Evolutionary conservation across 2,888 invertebrate species (phyloP).

Genomic region (Scelioninae gen. 2): DNA sequence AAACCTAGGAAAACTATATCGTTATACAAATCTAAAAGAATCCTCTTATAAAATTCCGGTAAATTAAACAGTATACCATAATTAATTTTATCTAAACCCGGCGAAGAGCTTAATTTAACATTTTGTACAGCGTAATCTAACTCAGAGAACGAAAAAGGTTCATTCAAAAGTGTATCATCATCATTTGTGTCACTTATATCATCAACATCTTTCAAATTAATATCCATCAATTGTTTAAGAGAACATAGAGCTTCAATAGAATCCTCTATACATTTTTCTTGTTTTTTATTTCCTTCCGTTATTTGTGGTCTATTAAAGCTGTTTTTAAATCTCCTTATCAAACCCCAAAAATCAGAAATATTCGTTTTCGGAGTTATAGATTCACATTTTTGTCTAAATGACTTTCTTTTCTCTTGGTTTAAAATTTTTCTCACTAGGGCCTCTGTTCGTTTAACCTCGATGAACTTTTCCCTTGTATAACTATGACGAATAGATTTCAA

Average conservation of each 20-base stretch:
- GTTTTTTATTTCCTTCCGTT: not conserved
- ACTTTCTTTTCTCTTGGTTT: conserved; percentile 17
- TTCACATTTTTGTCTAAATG: conserved; percentile 22
- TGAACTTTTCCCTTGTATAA: conserved; percentile 12
- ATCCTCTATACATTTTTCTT: conserved; percentile 3
- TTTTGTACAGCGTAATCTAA: conserved; percentile 18
- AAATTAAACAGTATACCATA: conserved; percentile 20
- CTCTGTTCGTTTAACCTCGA: conserved; percentile 21
- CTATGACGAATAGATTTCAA: conserved; percentile 20
- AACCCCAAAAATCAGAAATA: conserved; percentile 33
- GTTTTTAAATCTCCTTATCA: conserved; percentile 40
- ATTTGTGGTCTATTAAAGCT: conserved; percentile 5
- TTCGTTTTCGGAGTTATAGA: conserved; percentile 12
- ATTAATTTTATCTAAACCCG: conserved; percentile 41
- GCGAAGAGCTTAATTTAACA: conserved; percentile 25
- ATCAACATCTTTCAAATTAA: not conserved
- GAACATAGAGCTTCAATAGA: not conserved
- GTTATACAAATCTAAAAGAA: conserved; percentile 40
- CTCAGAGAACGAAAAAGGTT: conserved; percentile 28
- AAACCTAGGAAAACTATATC: conserved; percentile 9
- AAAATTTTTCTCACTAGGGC: conserved; percentile 19
- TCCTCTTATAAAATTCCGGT: conserved; percentile 32
- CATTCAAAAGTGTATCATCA: not conserved
- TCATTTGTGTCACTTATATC: not conserved
- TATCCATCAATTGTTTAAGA: not conserved